Conservation (phyloP, 2,888 invertebrate species). For the Papilio elwesi region DNA sequence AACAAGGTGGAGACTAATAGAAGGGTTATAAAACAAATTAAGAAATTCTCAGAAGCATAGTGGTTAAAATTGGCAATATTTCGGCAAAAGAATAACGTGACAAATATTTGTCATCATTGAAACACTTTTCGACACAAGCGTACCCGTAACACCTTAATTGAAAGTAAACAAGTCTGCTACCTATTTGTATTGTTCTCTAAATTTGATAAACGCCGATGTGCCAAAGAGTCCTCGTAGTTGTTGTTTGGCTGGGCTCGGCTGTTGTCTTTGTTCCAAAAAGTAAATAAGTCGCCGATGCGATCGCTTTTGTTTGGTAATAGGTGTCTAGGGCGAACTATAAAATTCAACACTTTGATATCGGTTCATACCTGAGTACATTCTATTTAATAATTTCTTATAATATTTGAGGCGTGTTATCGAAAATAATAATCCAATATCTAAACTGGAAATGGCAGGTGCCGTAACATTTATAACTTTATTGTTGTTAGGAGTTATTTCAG, state of each 20-base stretch:
- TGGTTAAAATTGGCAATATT: neutral
- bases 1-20: too few species aligned
- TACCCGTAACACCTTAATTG: constrained; percentile 54
- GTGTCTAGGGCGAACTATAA: neutral
- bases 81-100: neutral
- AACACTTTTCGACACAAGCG: constrained; percentile 41
- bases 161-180: constrained; percentile 55
- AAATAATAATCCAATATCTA: neutral
- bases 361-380: neutral
- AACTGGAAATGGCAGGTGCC: constrained; percentile 22
- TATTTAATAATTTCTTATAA: neutral
- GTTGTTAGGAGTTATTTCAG: constrained; percentile 34
- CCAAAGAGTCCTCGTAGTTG: constrained; percentile 44
- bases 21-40: too few species aligned
- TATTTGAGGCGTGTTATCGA: neutral
- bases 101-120: neutral
- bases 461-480: constrained; percentile 21
- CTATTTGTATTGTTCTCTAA: constrained; percentile 51
- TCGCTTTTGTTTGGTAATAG: constrained; percentile 25
- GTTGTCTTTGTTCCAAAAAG: constrained; percentile 37
- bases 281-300: constrained; percentile 25
- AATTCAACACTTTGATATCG: neutral
- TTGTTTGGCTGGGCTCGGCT: constrained; percentile 39
- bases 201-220: constrained; percentile 49
- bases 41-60: too few species aligned